Conservation (phyloP, 2,888 invertebrate species). For the Neuroscelio doddi region DNA sequence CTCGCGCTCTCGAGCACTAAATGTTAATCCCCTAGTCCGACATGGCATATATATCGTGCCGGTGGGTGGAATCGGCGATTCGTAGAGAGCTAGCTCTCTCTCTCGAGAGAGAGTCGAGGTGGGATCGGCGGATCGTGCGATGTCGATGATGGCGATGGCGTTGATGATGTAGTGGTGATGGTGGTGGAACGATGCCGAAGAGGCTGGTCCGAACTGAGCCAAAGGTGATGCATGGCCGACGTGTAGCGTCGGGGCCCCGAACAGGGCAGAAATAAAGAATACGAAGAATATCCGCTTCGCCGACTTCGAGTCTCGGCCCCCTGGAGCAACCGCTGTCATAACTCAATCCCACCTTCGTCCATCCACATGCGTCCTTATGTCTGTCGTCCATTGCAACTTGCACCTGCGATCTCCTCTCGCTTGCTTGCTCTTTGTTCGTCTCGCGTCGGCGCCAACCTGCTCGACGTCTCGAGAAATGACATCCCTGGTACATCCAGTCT, state of each 20-base stretch:
- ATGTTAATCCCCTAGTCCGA: constrained; percentile 55
- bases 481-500: constrained; percentile 9
- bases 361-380: constrained; percentile 54
- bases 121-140: constrained; percentile 59
- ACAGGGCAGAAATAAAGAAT: constrained; percentile 67
- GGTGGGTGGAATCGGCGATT: constrained; percentile 69
- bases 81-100: constrained; percentile 44
- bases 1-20: constrained; percentile 43
- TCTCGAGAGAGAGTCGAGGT: constrained; percentile 58
- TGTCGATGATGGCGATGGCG: constrained; percentile 50
- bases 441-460: constrained; percentile 40
- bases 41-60: constrained; percentile 50
- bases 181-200: constrained; percentile 52
- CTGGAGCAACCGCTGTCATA: constrained; percentile 72
- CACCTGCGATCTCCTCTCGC: constrained; percentile 16
- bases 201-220: constrained; percentile 68
- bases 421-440: constrained; percentile 20
- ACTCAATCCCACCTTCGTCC: constrained; percentile 72
- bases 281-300: constrained; percentile 69
- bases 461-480: constrained; percentile 48
- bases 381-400: constrained; percentile 39
- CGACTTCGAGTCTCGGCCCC: constrained; percentile 61
- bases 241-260: constrained; percentile 51
- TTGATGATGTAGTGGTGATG: constrained; percentile 50
- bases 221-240: constrained; percentile 71